Percentiles rank a stretch among this genome's conserved stretches.
Evolutionary conservation across 2,888 invertebrate genomes (phyloP).

Genomic region (Rosalia funebris): DNA sequence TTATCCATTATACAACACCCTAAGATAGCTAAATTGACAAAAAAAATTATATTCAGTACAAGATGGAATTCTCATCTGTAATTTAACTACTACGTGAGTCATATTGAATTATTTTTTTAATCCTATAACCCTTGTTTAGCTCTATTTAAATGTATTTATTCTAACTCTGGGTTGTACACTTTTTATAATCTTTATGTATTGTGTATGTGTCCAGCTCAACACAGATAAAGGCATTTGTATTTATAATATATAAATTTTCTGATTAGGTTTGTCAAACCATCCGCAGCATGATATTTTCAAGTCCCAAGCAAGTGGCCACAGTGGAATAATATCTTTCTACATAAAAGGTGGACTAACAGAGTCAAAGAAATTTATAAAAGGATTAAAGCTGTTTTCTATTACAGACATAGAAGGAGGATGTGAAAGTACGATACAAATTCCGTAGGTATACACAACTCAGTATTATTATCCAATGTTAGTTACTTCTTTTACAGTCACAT

Average conservation of each 20-base stretch:
- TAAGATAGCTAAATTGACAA: too few relatives aligned
- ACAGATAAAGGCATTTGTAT: too few relatives aligned
- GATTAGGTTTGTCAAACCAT: conserved; percentile 78
- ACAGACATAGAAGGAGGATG: conserved; percentile 94
- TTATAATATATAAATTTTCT: too few relatives aligned
- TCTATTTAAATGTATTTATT: neutral
- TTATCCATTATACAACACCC: too few relatives aligned
- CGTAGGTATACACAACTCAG: conserved; percentile 66
- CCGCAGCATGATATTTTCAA: conserved; percentile 82
- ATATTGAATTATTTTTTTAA: neutral
- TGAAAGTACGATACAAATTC: conserved; percentile 90
- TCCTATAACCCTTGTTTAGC: neutral
- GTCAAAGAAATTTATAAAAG: conserved; percentile 75
- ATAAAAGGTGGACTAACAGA: conserved; percentile 78
- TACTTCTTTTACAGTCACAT: conserved; percentile 70
- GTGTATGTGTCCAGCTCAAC: too few relatives aligned
- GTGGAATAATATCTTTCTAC: conserved; percentile 90
- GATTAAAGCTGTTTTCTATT: conserved; percentile 79
- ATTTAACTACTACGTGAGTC: neutral
- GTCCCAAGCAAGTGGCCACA: conserved; percentile 83
- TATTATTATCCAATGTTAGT: neutral
- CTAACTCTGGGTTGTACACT: neutral
- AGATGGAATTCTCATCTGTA: too few relatives aligned
- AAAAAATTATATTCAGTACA: too few relatives aligned
- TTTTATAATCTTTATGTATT: too few relatives aligned